These are phyloP conservation scores for Athalia cordata DNA, from an alignment of 2,888 invertebrate species.

Conservation along the genomic window DNA sequence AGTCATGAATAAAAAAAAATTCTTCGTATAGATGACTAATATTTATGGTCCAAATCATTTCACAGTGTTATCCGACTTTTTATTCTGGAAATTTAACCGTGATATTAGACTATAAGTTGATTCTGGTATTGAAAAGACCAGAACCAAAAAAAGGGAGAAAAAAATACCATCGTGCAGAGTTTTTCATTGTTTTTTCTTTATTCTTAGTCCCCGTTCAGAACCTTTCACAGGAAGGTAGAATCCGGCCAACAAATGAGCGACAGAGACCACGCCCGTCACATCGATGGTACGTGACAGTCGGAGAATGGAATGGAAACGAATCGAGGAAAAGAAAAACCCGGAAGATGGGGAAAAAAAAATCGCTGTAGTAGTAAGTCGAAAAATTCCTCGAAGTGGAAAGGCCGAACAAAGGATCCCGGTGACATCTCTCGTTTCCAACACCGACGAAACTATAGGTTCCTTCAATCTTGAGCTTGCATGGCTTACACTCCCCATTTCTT, in stretches of 20 bases:
- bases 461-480: slow-evolving; percentile 12
- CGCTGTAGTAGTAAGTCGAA: slow-evolving; percentile 25
- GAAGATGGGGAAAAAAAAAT: neutral
- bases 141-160: neutral
- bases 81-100: too few relatives aligned
- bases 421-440: slow-evolving; percentile 25
- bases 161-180: too few relatives aligned
- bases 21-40: too few relatives aligned
- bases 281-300: slow-evolving; percentile 27
- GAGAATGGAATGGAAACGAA: slow-evolving; percentile 28
- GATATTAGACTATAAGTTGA: too few relatives aligned
- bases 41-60: too few relatives aligned
- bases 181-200: too few relatives aligned
- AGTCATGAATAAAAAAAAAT: too few relatives aligned
- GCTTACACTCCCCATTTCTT: neutral
- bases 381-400: slow-evolving; percentile 14
- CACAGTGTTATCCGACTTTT: too few relatives aligned
- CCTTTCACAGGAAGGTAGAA: neutral
- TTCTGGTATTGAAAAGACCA: too few relatives aligned
- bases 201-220: neutral
- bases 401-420: slow-evolving; percentile 27
- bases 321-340: slow-evolving; percentile 17
- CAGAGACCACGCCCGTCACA: slow-evolving; percentile 35
- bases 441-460: slow-evolving; percentile 20
- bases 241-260: slow-evolving; percentile 14